A percentile compares a stretch with the other conserved stretches of the same genome.
These are phyloP conservation scores for Rhineura floridana DNA, from an alignment of 2,113 vertebrate species.

Conservation along the genomic window DNA sequence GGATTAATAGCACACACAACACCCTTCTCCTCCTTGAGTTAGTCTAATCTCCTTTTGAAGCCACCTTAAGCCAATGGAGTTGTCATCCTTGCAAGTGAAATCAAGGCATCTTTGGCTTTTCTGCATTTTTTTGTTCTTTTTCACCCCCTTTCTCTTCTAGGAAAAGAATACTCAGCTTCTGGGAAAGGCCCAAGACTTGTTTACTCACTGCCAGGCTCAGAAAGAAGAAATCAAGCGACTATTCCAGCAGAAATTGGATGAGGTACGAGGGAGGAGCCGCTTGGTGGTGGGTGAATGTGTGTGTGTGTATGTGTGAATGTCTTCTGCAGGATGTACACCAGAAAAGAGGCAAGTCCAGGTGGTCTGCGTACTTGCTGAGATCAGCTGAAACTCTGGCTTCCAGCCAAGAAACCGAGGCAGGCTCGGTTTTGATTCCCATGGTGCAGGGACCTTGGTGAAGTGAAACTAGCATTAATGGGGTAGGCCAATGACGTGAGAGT, in stretches of 20 bases:
- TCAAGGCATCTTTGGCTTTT: background rate
- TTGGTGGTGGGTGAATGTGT: no score
- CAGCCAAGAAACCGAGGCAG: background rate
- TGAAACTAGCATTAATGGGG: background rate
- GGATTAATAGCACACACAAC: no score
- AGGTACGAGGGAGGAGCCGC: conserved; percentile 77
- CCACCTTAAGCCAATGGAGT: background rate
- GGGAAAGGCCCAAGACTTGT: conserved; percentile 90
- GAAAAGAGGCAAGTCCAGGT: background rate
- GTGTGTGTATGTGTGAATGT: no score
- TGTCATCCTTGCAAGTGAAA: background rate
- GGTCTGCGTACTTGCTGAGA: background rate
- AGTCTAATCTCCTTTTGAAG: no score
- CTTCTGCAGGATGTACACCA: background rate
- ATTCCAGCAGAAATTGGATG: conserved; percentile 95
- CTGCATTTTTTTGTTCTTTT: background rate
- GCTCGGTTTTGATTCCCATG: background rate
- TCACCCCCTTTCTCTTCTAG: conserved; percentile 63
- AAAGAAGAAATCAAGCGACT: conserved; percentile 92
- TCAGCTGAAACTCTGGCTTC: background rate
- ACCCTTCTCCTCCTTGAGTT: no score
- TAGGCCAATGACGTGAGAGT: background rate
- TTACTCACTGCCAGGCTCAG: conserved; percentile 90
- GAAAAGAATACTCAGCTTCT: conserved; percentile 90
- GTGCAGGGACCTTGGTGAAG: no score